Base-by-base conservation (phyloP, 2,888 invertebrate species). In the Pterostichus niger region DNA sequence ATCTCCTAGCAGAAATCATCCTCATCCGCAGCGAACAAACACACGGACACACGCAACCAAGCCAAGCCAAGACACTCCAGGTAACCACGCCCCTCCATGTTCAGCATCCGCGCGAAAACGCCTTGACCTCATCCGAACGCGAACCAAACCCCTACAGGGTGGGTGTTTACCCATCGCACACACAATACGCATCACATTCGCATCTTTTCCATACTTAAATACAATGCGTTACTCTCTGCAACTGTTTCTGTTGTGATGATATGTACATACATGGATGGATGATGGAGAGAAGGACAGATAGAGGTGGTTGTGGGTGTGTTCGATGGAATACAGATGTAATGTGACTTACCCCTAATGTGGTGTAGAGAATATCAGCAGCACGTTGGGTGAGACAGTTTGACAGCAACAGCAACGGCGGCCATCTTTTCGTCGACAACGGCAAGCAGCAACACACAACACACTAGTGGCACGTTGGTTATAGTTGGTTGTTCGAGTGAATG, bases 331-430 rank as follows among this genome's bases (percentile, higher is more conserved):
- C 10, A n/a, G 11, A 46, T 11, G 49, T 49, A n/a, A 13, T 49
- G 49, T 10, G 7, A 82, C 82, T 59, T 82, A 82, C 82, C 82
- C 75, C 24, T 54, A 24, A 40, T 64, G 61, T 46, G 40, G 61
- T 40, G n/a, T 24, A 49, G 52, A 33, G 52, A 40, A 52, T 54
- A 68, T 71, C 73, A 81, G 54, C 71, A 81, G 71, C 71, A 81
- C 68, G 52, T 56, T 75, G 46, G 17, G 61, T 6, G 31, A 17
- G 13, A 44, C 49, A 17, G 75, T 82, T 73, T 82, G 82, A 82
- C 82, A 82, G 82, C 85, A 87, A 86, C 87, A 86, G 85, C 86
- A 84, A 86, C 87, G 88, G 88, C 88, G 88, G 89, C 89, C 89
- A 89, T 89, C 88, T 89, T 89, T 88, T 88, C 85, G 85, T 83